Conservation (phyloP, 30 jellyfish, hydroid and myxozoan genomes). For the Clytia hemisphaerica region DNA sequence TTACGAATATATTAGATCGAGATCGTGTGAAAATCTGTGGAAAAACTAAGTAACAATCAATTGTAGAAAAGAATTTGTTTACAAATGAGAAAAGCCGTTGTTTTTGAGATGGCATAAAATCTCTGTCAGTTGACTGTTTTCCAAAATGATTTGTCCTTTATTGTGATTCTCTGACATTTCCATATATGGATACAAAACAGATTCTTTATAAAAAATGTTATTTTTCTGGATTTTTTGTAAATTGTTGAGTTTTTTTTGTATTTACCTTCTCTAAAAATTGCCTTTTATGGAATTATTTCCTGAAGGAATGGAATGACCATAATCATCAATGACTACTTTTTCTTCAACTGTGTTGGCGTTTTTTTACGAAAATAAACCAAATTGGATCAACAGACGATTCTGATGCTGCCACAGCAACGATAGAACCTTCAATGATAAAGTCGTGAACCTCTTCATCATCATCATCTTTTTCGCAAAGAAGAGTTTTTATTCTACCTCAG, state of each 20-base stretch:
- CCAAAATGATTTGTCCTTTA: too few relatives aligned
- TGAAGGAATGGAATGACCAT: neutral
- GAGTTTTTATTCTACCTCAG: too few relatives aligned
- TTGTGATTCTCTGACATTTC: too few relatives aligned
- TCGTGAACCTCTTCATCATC: conserved; percentile 16
- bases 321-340: neutral
- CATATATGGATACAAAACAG: conserved; percentile 11
- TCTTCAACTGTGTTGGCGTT: too few relatives aligned
- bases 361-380: conserved; percentile 14
- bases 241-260: neutral
- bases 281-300: conserved; percentile 4
- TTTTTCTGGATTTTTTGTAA: neutral
- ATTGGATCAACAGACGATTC: conserved; percentile 4
- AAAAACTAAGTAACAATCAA: too few relatives aligned
- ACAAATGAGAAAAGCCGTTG: too few relatives aligned
- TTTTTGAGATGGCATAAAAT: too few relatives aligned
- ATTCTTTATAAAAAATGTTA: conserved; percentile 3
- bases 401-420: conserved; percentile 8
- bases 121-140: too few relatives aligned
- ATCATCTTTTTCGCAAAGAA: neutral
- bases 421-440: conserved; percentile 9
- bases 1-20: too few relatives aligned
- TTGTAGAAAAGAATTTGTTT: too few relatives aligned
- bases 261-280: conserved; percentile 2
- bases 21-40: too few relatives aligned